Conservation (phyloP, 2,797 vertebrate genomes). For the Valencia hispanica region DNA sequence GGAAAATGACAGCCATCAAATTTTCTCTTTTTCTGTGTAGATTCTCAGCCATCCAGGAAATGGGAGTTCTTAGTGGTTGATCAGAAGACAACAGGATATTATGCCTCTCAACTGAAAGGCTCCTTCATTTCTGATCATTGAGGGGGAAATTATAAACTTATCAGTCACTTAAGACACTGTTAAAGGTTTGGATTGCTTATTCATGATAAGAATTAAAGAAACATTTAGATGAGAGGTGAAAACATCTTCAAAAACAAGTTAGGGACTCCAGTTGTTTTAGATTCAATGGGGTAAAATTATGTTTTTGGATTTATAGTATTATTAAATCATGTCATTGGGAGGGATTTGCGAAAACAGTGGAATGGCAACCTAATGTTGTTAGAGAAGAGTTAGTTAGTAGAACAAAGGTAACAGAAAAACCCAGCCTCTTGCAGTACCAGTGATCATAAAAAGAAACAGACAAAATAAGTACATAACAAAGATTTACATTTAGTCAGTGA, state of each 20-base stretch:
- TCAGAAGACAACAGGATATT: neutral
- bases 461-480: slow-evolving; percentile 43
- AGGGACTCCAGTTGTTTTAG: neutral
- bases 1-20: slow-evolving; percentile 10
- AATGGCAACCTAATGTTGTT: slow-evolving; percentile 45
- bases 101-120: neutral
- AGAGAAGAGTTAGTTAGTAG: slow-evolving; percentile 61
- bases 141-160: neutral
- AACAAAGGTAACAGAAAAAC: slow-evolving; percentile 33
- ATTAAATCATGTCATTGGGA: slow-evolving; percentile 42
- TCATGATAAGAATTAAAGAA: neutral
- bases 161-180: neutral
- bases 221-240: neutral
- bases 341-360: slow-evolving; percentile 40
- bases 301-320: slow-evolving; percentile 41
- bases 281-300: neutral
- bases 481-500: slow-evolving; percentile 35
- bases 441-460: slow-evolving; percentile 38
- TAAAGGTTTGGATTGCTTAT: neutral
- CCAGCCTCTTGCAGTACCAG: slow-evolving; percentile 25
- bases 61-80: neutral
- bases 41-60: slow-evolving; percentile 1
- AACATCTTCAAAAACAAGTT: neutral
- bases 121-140: neutral
- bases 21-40: slow-evolving; percentile 10